Base-by-base conservation (phyloP, 2,888 invertebrate genomes). In the Cerceris rybyensis region DNA sequence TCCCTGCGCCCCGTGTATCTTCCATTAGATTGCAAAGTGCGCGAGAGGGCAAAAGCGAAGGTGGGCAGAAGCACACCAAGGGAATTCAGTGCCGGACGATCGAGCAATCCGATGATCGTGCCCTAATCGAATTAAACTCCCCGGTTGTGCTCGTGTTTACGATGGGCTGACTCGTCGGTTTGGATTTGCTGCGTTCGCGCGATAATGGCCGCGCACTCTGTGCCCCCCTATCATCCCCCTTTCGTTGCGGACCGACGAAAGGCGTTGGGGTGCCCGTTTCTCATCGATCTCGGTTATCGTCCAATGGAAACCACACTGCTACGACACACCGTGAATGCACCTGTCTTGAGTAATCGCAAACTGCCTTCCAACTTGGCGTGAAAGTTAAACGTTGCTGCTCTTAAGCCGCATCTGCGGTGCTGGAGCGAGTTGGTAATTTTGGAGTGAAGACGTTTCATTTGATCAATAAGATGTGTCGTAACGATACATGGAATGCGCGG, bases 61-160 rank as follows among this genome's bases (percentile, higher is more conserved):
- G 41, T 28, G 61, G 66, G 73, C 5, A 46, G 61, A 49, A 42
- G 67, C 60, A 60, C 39, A 41, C 9, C 70, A 52, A 57, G 85
- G 78, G 77, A 85, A 81, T 82, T 81, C 81, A 60, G 72, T 85
- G 72, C 72, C 80, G 73, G 78, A 69, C 80, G 78, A 84, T 82
- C 83, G 85, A 80, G 83, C 80, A 83, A 81, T 84, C 75, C 79
- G 81, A 86, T 84, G 82, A 87, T 87, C 82, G 83, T 66, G 60
- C 64, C 78, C 82, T 83, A 84, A 87, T 87, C 86, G 85, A 85
- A 85, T 85, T 83, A 85, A 85, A 85, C 82, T 73, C 80, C 65
- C 70, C 69, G 70, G 71, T 75, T 74, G 85, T 78, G 71, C 58
- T 55, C 69, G 74, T 83, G 78, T 85, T 85, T 85, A 85, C 85